Conservation (phyloP, 2,113 vertebrate species). For the Rhynchomys soricoides region DNA sequence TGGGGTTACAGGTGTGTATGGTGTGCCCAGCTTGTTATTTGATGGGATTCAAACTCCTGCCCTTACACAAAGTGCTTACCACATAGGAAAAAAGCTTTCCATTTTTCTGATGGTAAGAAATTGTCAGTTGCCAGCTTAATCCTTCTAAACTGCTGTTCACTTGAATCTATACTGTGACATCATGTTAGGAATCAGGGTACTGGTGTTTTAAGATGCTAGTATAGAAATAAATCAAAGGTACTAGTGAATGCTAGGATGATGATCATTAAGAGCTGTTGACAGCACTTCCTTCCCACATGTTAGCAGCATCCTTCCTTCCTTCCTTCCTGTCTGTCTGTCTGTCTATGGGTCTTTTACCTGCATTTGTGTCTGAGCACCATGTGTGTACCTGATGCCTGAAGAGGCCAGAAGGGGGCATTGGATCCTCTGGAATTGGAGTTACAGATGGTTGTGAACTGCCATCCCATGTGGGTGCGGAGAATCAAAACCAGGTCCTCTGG, state of each 20-base stretch:
- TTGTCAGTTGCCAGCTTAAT: neutral
- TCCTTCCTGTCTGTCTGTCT: neutral
- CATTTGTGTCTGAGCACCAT: neutral
- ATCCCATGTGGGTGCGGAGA: neutral
- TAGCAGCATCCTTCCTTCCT: neutral
- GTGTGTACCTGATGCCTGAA: neutral
- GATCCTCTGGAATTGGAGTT: neutral
- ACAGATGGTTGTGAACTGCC: neutral
- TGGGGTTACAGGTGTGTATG: neutral
- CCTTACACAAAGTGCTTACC: neutral
- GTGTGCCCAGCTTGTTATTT: neutral
- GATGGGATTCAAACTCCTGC: neutral
- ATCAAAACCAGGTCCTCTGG: neutral
- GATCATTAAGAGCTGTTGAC: neutral
- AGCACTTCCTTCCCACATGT: neutral
- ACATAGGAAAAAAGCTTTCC: neutral
- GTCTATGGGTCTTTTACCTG: neutral
- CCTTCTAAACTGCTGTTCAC: neutral
- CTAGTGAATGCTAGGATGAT: neutral
- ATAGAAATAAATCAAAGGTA: neutral
- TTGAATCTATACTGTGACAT: neutral
- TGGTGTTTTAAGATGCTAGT: neutral
- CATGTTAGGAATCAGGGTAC: neutral
- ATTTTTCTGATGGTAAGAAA: slow-evolving; percentile 51
- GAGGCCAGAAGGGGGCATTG: neutral